Conservation (phyloP, 2,888 invertebrate genomes). For the Mythimna lalbum region DNA sequence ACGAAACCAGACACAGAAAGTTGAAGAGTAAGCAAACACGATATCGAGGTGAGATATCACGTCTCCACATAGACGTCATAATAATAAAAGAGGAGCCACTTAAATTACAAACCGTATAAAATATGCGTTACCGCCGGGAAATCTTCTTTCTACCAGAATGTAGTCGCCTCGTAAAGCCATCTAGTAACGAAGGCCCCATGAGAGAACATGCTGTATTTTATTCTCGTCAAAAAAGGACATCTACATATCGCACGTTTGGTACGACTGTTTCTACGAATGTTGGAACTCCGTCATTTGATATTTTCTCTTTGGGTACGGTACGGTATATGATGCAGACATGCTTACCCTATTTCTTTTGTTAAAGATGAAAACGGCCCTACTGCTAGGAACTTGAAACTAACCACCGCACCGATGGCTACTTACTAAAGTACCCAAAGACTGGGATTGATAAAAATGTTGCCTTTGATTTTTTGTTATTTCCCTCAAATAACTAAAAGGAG, state of each 20-base stretch:
- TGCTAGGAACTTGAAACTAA: conserved; percentile 23
- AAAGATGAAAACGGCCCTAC: conserved; percentile 61
- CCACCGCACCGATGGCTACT: conserved; percentile 7
- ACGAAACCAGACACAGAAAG: conserved; percentile 23
- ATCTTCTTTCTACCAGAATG: conserved; percentile 80
- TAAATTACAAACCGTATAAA: conserved; percentile 84
- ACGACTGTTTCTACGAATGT: conserved; percentile 43
- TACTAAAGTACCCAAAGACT: background rate
- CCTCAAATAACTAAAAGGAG: too few species aligned
- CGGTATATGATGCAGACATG: too few species aligned
- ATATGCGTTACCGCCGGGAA: conserved; percentile 87
- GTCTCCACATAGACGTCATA: conserved; percentile 69
- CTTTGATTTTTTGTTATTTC: conserved; percentile 1
- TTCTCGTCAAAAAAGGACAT: conserved; percentile 73
- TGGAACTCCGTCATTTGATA: conserved; percentile 30
- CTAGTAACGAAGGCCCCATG: conserved; percentile 79
- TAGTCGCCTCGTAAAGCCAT: conserved; percentile 82
- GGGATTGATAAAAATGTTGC: background rate
- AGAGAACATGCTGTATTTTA: conserved; percentile 72
- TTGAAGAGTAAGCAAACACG: conserved; percentile 18
- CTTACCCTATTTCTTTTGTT: background rate
- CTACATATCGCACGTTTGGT: conserved; percentile 60
- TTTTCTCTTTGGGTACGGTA: conserved; percentile 5
- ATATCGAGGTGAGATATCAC: conserved; percentile 61
- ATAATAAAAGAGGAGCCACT: conserved; percentile 80